A percentile compares a stretch with the other conserved stretches of the same genome.
phyloP scores from a whole-genome alignment of 2,113 vertebrate species.

The Struthio camelus region DNA sequence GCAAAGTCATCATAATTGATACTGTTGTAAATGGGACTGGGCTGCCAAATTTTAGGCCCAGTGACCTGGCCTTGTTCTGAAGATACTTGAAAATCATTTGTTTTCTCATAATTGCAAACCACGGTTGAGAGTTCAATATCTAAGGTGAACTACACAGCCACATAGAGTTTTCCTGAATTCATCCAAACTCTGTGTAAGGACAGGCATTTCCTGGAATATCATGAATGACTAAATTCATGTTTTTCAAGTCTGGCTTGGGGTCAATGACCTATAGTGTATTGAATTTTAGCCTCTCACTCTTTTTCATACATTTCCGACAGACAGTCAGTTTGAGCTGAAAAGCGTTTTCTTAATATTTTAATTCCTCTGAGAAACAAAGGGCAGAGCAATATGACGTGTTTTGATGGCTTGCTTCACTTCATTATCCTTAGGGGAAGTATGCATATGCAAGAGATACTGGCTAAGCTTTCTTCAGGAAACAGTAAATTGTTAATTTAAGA shows the following conservation, averaged over 20 bases:
- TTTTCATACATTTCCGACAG: fast-evolving
- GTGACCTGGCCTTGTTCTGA: background rate
- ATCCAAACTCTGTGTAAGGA: background rate
- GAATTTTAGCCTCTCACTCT: fast-evolving
- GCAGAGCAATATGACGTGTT: background rate
- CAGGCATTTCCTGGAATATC: background rate
- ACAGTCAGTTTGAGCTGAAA: background rate
- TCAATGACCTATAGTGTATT: background rate
- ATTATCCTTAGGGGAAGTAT: background rate
- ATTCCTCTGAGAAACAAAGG: background rate
- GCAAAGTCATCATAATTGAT: fast-evolving
- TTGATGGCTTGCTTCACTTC: background rate
- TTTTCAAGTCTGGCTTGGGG: background rate
- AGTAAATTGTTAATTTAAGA: background rate
- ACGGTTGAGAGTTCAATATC: too few species aligned
- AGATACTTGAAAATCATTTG: background rate
- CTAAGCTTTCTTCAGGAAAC: background rate
- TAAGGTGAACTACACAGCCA: background rate
- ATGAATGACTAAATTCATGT: background rate
- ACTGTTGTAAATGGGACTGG: background rate
- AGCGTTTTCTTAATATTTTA: background rate
- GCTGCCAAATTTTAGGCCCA: background rate
- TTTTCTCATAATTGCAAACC: background rate
- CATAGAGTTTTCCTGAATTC: background rate
- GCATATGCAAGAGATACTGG: background rate